Conservation (phyloP, 53 echinoderm and acorn worm genomes). For the Luidia sarsii region DNA sequence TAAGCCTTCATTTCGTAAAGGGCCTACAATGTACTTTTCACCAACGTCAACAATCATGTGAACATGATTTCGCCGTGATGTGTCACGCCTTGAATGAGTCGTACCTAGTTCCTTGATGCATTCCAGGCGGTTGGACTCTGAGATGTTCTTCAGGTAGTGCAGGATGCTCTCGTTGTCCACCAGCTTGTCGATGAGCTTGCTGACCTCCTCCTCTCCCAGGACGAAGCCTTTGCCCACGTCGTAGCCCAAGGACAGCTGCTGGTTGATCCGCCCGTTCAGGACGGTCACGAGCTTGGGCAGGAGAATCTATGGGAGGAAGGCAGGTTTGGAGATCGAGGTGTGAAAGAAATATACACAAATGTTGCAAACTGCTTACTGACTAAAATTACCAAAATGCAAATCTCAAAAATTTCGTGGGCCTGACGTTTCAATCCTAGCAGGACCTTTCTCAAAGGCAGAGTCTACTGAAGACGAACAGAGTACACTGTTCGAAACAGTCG, state of each 20-base stretch:
- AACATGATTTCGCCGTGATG: too few relatives aligned
- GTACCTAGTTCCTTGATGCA: slow-evolving; percentile 89
- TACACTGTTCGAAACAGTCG: too few relatives aligned
- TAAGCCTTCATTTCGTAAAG: too few relatives aligned
- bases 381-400: too few relatives aligned
- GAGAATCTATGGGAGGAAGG: slow-evolving; percentile 54
- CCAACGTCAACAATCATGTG: too few relatives aligned
- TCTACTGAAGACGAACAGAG: too few relatives aligned
- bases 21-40: too few relatives aligned
- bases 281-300: slow-evolving; percentile 71
- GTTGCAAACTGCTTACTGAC: too few relatives aligned
- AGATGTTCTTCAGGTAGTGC: slow-evolving; percentile 72
- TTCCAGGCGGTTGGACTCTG: slow-evolving; percentile 72
- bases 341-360: not conserved
- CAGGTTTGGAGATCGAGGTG: not conserved
- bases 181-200: slow-evolving; percentile 81
- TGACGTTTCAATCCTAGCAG: too few relatives aligned
- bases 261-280: slow-evolving; percentile 85
- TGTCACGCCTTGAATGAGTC: too few relatives aligned
- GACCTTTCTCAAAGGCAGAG: too few relatives aligned
- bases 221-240: slow-evolving; percentile 96
- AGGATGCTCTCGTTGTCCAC: slow-evolving; percentile 86
- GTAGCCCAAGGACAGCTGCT: slow-evolving; percentile 87
- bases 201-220: slow-evolving; percentile 85
- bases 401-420: too few relatives aligned